Evolutionary conservation across 2,797 vertebrate genomes (phyloP), one percentile per base, ranked within the genome.

Genomic region (Antrozous pallidus): DNA sequence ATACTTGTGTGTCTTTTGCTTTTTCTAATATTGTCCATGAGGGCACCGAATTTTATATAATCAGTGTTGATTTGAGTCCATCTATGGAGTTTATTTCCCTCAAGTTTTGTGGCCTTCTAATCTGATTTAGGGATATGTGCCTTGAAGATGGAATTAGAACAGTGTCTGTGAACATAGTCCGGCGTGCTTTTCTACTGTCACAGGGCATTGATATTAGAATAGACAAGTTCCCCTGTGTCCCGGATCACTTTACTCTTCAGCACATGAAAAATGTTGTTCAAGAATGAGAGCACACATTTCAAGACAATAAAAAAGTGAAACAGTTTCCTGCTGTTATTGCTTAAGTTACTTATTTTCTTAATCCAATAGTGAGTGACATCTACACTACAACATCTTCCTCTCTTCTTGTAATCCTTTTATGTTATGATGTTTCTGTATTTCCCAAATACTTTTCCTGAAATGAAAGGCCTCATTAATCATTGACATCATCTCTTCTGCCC

Each of bases 391-490:
- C 13, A 36, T 36, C 36, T 11, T 79, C 1, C 22, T 96, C 86
- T 69, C n/a, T 90, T 80, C 87, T 82, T 56, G 13, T 51, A 63
- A 80, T 63, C 17, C 7, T 69, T 69, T 93, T 63, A 26, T 5
- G 38, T 90, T 87, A 73, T 56, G 31, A 28, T 51, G 78, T 85
- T 87, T 94, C 89, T 93, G 63, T 54, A 51, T 49, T 81, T 95
- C 17, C n/a, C 31, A 73, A 45, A 54, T 79, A 86, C 51, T 63
- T 92, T 61, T 26, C 8, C 8, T 58, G 74, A 88, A 92, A 82
- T 94, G 28, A 82, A 51, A 96, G 92, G 42, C 31, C 45, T 93
- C 79, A 82, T 91, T 49, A 79, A 28, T 93, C 82, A 86, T 67
- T 71, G 88, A 74, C 10, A 56, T 71, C 47, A 40, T 95, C 18